phyloP scores from a whole-genome alignment of 2,888 invertebrate species.

The Andrena fulva region DNA sequence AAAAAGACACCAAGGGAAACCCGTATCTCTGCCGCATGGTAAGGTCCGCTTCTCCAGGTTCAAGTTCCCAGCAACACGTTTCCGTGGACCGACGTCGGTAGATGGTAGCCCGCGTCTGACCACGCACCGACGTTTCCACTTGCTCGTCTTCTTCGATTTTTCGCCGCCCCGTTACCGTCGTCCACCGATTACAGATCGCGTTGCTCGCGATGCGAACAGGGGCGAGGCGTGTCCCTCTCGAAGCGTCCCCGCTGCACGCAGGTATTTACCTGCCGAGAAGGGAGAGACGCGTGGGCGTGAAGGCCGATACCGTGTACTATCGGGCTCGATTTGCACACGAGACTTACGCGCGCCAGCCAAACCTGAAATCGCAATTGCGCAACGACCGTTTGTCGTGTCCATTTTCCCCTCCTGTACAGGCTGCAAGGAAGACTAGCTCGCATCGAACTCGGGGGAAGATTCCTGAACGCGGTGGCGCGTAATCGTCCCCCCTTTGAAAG shows the following conservation, averaged over 20 bases:
- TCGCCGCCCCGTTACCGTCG: conserved; percentile 20
- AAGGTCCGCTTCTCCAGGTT: neutral
- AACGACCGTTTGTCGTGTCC: neutral
- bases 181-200: conserved; percentile 67
- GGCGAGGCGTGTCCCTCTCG: conserved; percentile 19
- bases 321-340: conserved; percentile 1
- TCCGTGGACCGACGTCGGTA: neutral
- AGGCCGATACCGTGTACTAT: conserved; percentile 52
- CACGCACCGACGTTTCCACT: conserved; percentile 58
- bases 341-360: neutral
- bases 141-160: conserved; percentile 29
- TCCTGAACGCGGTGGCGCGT: no score
- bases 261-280: conserved; percentile 39
- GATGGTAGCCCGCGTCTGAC: conserved; percentile 33
- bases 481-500: no score
- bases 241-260: neutral
- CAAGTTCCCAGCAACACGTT: neutral
- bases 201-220: conserved; percentile 21
- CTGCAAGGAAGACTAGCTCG: neutral
- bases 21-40: neutral
- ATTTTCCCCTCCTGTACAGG: neutral
- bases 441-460: neutral
- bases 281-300: conserved; percentile 56
- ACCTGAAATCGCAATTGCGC: conserved; percentile 27
- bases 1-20: neutral